Evolutionary conservation across 2,113 vertebrate genomes (phyloP).

Genomic region (Macaca mulatta): DNA sequence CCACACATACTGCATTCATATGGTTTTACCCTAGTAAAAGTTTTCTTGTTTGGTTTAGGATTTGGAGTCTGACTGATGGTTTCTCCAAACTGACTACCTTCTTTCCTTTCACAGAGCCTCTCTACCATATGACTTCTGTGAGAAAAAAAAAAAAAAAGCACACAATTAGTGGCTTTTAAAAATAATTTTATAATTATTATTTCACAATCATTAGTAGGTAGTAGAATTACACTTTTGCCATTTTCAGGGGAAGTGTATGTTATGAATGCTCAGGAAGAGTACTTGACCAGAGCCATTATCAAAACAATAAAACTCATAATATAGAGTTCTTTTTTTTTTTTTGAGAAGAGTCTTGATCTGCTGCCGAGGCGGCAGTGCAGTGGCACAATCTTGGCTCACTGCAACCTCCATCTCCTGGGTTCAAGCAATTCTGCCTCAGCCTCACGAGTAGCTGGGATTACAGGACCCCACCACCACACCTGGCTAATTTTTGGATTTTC

Average conservation of each 20-base stretch:
- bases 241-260: background rate
- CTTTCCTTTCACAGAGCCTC: conserved; percentile 3
- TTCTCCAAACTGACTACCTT: background rate
- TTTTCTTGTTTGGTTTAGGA: conserved; percentile 52
- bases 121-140: background rate
- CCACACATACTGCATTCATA: conserved; percentile 62
- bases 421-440: no score
- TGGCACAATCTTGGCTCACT: no score
- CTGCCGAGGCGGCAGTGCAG: no score
- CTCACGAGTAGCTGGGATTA: no score
- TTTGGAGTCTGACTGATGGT: conserved; percentile 6
- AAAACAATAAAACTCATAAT: background rate
- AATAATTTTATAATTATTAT: background rate
- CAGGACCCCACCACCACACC: no score
- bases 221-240: background rate
- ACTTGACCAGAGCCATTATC: background rate
- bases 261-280: background rate
- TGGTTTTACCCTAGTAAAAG: conserved; percentile 51
- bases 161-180: background rate
- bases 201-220: background rate
- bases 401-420: no score
- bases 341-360: no score
- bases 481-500: background rate
- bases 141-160: conserved; percentile 17
- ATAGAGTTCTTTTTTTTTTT: background rate